Conservation (phyloP, 2,888 invertebrate species). For the Mythimna albipuncta region DNA sequence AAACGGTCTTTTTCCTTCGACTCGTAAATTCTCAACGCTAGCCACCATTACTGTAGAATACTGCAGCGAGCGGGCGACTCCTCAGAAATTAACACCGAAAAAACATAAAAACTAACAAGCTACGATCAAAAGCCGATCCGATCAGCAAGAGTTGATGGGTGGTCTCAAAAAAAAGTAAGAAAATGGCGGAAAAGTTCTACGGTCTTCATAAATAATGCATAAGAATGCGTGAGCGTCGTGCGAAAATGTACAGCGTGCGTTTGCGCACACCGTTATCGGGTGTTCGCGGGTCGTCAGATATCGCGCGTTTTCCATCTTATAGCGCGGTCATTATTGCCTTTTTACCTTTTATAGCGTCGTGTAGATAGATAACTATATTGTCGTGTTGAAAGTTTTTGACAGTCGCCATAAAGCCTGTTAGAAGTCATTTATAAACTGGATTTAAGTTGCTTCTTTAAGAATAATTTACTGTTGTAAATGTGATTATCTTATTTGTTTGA, state of each 20-base stretch:
- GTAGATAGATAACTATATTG: conserved; percentile 61
- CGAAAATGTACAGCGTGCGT: conserved; percentile 78
- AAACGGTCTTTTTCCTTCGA: conserved; percentile 14
- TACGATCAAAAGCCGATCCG: conserved; percentile 63
- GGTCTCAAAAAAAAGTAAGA: conserved; percentile 78
- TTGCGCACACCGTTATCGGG: conserved; percentile 68
- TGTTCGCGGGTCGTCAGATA: conserved; percentile 70
- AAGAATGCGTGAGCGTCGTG: conserved; percentile 81
- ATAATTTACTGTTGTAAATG: conserved; percentile 45
- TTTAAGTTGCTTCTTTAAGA: conserved; percentile 56
- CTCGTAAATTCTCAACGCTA: conserved; percentile 44
- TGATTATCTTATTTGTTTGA: conserved; percentile 48
- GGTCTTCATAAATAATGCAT: conserved; percentile 85
- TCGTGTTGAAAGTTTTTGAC: conserved; percentile 58
- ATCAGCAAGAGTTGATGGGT: conserved; percentile 68
- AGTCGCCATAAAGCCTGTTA: conserved; percentile 54
- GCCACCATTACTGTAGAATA: conserved; percentile 46
- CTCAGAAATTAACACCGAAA: conserved; percentile 70
- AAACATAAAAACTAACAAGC: conserved; percentile 75
- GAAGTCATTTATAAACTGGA: conserved; percentile 57
- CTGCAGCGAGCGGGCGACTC: conserved; percentile 50
- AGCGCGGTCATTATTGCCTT: conserved; percentile 62
- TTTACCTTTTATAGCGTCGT: conserved; percentile 61
- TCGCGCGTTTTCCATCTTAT: conserved; percentile 66
- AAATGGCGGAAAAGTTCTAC: conserved; percentile 84